These are phyloP conservation scores for Linnaemya tessellans DNA, from an alignment of 2,888 invertebrate species.

Conservation along the genomic window DNA sequence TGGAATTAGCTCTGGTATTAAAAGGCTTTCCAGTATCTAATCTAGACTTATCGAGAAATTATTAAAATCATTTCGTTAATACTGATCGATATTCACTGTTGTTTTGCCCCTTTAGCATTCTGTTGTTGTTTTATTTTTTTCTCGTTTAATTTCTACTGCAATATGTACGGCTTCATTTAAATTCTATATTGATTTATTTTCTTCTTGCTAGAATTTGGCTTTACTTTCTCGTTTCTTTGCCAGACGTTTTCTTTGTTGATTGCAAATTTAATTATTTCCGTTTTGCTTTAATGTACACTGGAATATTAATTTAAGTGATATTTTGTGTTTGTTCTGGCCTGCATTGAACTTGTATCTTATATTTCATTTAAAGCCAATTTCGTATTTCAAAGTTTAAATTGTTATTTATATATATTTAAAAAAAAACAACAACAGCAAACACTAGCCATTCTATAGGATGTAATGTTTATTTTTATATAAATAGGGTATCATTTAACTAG, in stretches of 20 bases:
- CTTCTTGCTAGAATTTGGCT: constrained; percentile 35
- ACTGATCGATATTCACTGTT: background rate
- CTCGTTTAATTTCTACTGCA: background rate
- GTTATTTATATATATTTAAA: background rate
- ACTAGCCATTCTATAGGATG: background rate
- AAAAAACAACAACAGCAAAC: background rate
- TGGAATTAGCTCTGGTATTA: no score
- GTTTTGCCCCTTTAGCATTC: background rate
- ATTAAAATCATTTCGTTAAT: background rate
- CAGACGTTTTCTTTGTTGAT: constrained; percentile 32
- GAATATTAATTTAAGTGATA: constrained; percentile 42
- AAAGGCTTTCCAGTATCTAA: background rate
- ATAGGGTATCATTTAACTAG: background rate
- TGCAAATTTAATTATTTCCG: constrained; percentile 63
- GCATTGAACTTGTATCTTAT: constrained; percentile 60
- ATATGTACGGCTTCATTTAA: constrained; percentile 58
- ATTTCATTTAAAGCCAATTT: constrained; percentile 17
- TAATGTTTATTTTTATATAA: background rate
- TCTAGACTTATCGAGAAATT: background rate
- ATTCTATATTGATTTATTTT: constrained; percentile 50
- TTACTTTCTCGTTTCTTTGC: constrained; percentile 22
- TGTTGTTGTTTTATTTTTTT: constrained; percentile 16
- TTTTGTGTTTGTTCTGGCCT: constrained; percentile 25
- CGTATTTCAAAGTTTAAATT: constrained; percentile 5
- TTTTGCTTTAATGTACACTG: constrained; percentile 28